These are phyloP conservation scores for Ctenicera cuprea DNA, from an alignment of 2,888 invertebrate species.

Conservation along the genomic window DNA sequence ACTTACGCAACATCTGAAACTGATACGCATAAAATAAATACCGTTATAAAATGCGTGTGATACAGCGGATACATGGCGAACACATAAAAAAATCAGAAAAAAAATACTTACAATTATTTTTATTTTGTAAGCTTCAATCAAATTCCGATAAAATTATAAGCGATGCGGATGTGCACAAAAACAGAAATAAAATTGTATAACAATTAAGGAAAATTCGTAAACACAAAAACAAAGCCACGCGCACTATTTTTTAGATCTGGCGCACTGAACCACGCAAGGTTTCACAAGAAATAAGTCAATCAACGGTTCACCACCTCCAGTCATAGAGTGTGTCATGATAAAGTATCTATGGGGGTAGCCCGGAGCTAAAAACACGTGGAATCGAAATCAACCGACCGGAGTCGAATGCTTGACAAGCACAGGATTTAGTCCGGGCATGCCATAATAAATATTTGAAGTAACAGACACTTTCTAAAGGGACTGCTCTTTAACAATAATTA, in stretches of 20 bases:
- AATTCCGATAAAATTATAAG: neutral
- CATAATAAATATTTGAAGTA: conserved; percentile 14
- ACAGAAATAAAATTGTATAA: neutral
- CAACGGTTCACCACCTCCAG: conserved; percentile 64
- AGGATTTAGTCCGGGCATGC: conserved; percentile 28
- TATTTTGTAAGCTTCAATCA: neutral
- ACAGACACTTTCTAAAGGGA: neutral
- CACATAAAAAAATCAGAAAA: neutral
- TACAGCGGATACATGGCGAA: neutral
- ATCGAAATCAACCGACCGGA: conserved; percentile 57
- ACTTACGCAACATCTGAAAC: conserved; percentile 18
- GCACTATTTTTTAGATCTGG: conserved; percentile 21
- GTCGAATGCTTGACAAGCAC: conserved; percentile 44
- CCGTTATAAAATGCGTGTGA: conserved; percentile 19
- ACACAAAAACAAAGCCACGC: conserved; percentile 28
- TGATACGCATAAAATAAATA: conserved; percentile 3
- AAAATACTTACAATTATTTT: conserved; percentile 22
- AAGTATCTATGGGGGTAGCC: conserved; percentile 61
- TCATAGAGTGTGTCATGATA: conserved; percentile 61
- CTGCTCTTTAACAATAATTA: neutral
- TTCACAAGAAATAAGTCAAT: conserved; percentile 60
- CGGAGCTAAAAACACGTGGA: conserved; percentile 63
- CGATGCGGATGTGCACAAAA: neutral
- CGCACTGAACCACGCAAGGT: conserved; percentile 44
- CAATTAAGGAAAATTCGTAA: neutral